These are phyloP conservation scores for Tetragnatha versicolor DNA, from an alignment of 1,140 invertebrate genomes.

Conservation along the genomic window DNA sequence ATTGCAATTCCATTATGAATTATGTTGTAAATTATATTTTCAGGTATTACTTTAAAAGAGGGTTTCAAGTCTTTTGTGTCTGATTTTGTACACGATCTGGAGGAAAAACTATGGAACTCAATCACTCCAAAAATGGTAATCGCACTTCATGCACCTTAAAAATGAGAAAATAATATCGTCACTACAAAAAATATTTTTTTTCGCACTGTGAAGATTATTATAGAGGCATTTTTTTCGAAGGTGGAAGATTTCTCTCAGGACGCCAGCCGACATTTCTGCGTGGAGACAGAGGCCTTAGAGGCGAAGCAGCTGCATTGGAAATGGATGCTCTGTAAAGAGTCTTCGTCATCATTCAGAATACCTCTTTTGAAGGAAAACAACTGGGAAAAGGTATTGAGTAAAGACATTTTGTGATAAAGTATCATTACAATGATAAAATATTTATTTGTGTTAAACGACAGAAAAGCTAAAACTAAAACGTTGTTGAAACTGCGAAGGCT, in stretches of 20 bases:
- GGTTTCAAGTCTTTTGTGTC: neutral
- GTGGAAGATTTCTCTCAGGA: slow-evolving; percentile 4
- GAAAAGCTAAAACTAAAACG: no score
- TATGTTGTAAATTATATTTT: no score
- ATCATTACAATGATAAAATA: neutral
- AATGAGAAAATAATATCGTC: no score
- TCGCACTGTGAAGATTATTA: no score
- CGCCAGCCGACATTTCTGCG: neutral
- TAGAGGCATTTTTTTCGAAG: neutral
- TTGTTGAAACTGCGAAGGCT: no score
- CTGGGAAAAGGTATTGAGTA: neutral
- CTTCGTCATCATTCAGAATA: neutral
- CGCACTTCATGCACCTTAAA: no score
- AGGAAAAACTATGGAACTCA: slow-evolving; percentile 23
- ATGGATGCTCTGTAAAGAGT: slow-evolving; percentile 13
- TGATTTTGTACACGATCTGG: slow-evolving; percentile 14
- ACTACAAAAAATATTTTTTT: no score
- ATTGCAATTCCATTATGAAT: no score
- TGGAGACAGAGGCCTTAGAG: neutral
- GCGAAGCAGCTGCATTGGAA: slow-evolving; percentile 25
- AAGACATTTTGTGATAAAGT: neutral
- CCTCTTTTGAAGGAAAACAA: neutral
- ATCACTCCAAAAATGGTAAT: slow-evolving; percentile 17
- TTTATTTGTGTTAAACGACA: neutral
- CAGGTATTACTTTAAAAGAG: neutral